These are phyloP conservation scores for Myopa tessellatipennis DNA, from an alignment of 2,888 invertebrate species.

Conservation along the genomic window DNA sequence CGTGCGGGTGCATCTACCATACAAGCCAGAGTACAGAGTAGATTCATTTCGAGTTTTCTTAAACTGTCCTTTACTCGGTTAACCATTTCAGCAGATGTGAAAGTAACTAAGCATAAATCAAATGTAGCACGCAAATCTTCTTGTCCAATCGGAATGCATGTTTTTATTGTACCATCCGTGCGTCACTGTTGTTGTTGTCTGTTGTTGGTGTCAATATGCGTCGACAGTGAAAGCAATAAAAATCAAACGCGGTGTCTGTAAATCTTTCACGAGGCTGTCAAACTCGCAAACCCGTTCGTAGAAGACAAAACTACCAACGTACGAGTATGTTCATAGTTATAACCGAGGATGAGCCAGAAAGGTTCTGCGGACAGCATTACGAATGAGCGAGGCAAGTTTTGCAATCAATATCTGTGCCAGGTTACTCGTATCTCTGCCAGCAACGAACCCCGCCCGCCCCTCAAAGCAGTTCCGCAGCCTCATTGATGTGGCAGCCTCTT, in stretches of 20 bases:
- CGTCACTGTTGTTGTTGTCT: background rate
- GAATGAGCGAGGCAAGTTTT: constrained; percentile 28
- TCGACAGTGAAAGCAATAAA: constrained; percentile 65
- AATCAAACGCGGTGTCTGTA: constrained; percentile 65
- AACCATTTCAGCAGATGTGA: no score
- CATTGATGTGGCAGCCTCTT: constrained; percentile 16
- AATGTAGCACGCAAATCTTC: background rate
- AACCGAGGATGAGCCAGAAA: background rate
- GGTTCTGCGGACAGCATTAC: constrained; percentile 19
- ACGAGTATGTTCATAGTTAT: background rate
- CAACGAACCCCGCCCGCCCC: constrained; percentile 4
- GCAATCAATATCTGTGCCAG: constrained; percentile 31
- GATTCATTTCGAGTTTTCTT: no score
- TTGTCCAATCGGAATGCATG: constrained; percentile 16
- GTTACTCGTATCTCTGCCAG: constrained; percentile 4
- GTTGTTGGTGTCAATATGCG: constrained; percentile 50
- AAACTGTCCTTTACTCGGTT: no score
- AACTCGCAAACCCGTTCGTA: constrained; percentile 34
- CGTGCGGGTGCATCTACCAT: no score
- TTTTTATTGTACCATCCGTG: background rate
- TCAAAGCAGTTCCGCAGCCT: background rate
- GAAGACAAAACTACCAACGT: background rate
- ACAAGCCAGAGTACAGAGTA: no score
- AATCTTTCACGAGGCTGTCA: constrained; percentile 55
- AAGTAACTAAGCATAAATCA: no score